phyloP scores from a whole-genome alignment of 2,888 invertebrate species.

The Conistra vaccinii region DNA sequence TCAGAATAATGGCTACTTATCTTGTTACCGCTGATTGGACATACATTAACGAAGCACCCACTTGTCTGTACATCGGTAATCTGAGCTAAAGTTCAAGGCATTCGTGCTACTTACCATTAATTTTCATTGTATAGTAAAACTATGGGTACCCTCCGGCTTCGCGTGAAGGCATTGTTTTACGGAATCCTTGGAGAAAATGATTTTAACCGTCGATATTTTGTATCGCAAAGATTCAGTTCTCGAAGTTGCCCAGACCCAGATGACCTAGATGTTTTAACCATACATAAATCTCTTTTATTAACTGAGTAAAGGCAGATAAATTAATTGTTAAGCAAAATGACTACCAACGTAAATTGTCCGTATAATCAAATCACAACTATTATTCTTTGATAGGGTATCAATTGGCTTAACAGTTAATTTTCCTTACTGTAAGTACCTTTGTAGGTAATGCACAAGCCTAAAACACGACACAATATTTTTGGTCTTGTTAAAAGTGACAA shows the following conservation, averaged over 20 bases:
- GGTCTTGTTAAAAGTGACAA: background rate
- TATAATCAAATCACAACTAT: background rate
- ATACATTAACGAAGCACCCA: constrained; percentile 57
- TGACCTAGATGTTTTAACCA: background rate
- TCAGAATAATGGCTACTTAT: constrained; percentile 51
- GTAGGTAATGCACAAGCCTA: background rate
- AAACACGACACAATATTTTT: too few relatives aligned
- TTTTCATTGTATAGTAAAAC: constrained; percentile 34
- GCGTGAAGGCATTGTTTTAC: constrained; percentile 7
- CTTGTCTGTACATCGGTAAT: constrained; percentile 51
- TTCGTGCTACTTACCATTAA: constrained; percentile 45
- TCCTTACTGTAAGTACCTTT: background rate
- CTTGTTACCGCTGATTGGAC: constrained; percentile 60
- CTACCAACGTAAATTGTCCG: background rate
- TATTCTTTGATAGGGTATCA: background rate
- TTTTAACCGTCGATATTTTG: background rate
- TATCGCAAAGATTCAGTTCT: background rate
- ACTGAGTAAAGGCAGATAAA: background rate
- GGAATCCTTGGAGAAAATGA: background rate
- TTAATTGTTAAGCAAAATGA: background rate
- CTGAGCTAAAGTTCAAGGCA: constrained; percentile 54
- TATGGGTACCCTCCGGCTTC: constrained; percentile 2
- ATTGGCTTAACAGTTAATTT: background rate
- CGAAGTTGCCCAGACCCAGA: background rate
- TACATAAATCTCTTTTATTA: background rate